phyloP scores from a whole-genome alignment of 2,797 vertebrate genomes.

The Adrianichthys oophorus region DNA sequence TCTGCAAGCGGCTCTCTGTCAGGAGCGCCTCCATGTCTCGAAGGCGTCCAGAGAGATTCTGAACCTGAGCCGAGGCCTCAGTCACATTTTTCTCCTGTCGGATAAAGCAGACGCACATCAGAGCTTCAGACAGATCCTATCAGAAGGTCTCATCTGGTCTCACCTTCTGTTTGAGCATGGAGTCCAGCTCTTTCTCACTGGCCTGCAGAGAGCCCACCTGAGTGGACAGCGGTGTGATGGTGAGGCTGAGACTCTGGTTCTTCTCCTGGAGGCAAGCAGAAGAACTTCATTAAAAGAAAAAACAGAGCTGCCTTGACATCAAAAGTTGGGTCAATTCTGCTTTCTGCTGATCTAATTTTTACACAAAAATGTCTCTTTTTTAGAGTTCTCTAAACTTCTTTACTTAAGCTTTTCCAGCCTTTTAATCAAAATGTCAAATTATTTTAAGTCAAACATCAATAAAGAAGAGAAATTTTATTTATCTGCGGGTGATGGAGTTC shows the following conservation, averaged over 20 bases:
- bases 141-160: neutral
- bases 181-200: slow-evolving; percentile 85
- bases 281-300: neutral
- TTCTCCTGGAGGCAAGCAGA: slow-evolving; percentile 73
- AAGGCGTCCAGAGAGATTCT: slow-evolving; percentile 77
- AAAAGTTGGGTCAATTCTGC: no score
- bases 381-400: no score
- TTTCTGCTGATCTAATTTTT: no score
- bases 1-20: slow-evolving; percentile 60
- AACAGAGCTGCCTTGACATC: neutral
- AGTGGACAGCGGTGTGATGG: slow-evolving; percentile 80
- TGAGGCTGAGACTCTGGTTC: slow-evolving; percentile 83
- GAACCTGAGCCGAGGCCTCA: slow-evolving; percentile 80
- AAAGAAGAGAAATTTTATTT: no score
- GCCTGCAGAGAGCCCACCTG: slow-evolving; percentile 85
- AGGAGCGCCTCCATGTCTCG: slow-evolving; percentile 71
- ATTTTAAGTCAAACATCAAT: no score
- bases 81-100: slow-evolving; percentile 83
- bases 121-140: no score
- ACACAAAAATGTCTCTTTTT: no score
- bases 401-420: no score
- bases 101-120: neutral
- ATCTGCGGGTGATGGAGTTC: no score
- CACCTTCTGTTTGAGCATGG: slow-evolving; percentile 89
- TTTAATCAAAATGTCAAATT: no score